Evolutionary conservation across 2,888 invertebrate genomes (phyloP), one percentile per base, ranked within the genome.

Genomic region (Amiota minor): DNA sequence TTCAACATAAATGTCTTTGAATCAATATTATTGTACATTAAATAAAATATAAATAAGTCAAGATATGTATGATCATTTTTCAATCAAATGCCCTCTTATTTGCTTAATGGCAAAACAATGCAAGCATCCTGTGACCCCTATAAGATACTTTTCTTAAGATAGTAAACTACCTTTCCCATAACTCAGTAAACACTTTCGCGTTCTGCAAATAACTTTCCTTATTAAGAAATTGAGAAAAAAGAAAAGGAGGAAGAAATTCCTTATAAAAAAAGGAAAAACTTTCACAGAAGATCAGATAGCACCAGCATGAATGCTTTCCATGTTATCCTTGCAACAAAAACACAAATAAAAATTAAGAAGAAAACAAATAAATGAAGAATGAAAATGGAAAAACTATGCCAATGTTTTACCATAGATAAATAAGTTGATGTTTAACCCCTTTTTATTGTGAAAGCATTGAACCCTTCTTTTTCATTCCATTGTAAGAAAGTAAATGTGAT

Each of bases 241-340:
- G 20, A 59, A 59, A 59, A 59, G 16, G 16, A 3, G 8, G 10
- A 16, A 10, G 9, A 20, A 16, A 18, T 16, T 20, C 20, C 16
- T 59, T 35, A 59, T 23, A n/a, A 59, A n/a, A 55, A 55, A 16
- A 11, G 11, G 14, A 65, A 65, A 47, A 18, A 68, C 53, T 68
- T 68, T 68, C 67, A 68, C 67, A 68, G 67, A 18, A 68, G 67
- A 68, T 68, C 67, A 68, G 67, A 68, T 68, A 68, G 50, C 67
- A 53, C 67, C 67, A 68, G 67, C 67, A 68, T 68, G 35, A 59
- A 50, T 35, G 35, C 4, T 50, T n/a, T n/a, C 59, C 59, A 59
- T 20, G 2, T 53, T 53, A 35, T 62, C 35, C 62, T 61, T 18
- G 35, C 61, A 20, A 10, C 65, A 46, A 20, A 67, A 10, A 35